Evolutionary conservation across 2,113 vertebrate genomes (phyloP).

Genomic region (Microcebus griseorufus): DNA sequence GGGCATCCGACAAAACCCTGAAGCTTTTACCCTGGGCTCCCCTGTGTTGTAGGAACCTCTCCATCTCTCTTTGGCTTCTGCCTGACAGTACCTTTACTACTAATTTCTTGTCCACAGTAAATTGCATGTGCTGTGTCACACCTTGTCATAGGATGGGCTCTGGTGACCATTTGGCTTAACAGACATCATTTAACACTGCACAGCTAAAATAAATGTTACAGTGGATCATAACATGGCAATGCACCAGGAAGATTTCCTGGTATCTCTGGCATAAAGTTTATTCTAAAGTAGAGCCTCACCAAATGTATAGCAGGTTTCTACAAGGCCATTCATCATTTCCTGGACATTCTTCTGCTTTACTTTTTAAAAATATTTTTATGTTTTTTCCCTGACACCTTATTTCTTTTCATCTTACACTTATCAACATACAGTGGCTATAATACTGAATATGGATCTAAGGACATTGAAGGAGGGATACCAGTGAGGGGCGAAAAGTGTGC

Average conservation of each 20-base stretch:
- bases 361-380: background rate
- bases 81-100: background rate
- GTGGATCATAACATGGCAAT: background rate
- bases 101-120: background rate
- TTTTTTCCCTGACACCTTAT: background rate
- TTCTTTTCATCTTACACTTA: background rate
- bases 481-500: background rate
- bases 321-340: constrained; percentile 10
- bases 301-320: constrained; percentile 11
- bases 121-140: background rate
- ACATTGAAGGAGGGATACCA: background rate
- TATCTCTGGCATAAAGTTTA: constrained; percentile 31
- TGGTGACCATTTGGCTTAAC: background rate
- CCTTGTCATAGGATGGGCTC: background rate
- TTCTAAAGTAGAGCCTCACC: constrained; percentile 10
- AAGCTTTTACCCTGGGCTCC: background rate
- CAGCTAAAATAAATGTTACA: background rate
- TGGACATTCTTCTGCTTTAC: background rate
- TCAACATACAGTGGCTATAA: background rate
- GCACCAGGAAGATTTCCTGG: background rate
- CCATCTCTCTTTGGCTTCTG: background rate
- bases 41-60: background rate
- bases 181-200: background rate
- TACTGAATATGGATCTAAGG: background rate
- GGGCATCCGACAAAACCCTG: background rate